These are phyloP conservation scores for Eupeodes latifasciatus DNA, from an alignment of 2,888 invertebrate genomes.

Conservation along the genomic window DNA sequence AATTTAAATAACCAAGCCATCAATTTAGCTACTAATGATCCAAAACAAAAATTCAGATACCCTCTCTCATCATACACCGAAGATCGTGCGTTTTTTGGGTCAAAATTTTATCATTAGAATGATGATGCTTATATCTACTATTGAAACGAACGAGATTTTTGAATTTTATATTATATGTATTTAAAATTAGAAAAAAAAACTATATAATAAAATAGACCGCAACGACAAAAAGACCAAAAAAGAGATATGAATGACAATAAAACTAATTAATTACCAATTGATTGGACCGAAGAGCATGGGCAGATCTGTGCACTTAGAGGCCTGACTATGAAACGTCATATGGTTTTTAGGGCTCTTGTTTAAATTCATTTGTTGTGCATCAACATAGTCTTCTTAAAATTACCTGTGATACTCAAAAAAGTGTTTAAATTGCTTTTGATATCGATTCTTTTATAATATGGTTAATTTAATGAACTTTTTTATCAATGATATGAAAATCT, in stretches of 20 bases:
- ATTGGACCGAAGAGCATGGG: slow-evolving; percentile 7
- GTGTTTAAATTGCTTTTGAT: no score
- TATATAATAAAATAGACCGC: slow-evolving; percentile 10
- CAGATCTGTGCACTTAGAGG: background rate
- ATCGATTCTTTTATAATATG: no score
- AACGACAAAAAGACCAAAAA: slow-evolving; percentile 44
- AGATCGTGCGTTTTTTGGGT: slow-evolving; percentile 49
- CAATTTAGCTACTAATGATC: slow-evolving; percentile 83
- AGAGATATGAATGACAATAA: slow-evolving; percentile 64
- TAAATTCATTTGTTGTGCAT: no score
- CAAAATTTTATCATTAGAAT: slow-evolving; percentile 24
- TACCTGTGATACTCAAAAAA: no score
- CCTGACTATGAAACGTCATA: background rate
- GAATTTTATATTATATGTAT: slow-evolving; percentile 29
- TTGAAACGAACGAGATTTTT: slow-evolving; percentile 34
- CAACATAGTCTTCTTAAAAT: no score
- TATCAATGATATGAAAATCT: no score
- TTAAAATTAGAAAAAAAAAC: background rate
- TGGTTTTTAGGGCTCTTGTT: no score
- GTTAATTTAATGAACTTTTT: no score
- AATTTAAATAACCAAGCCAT: slow-evolving; percentile 84
- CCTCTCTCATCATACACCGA: background rate
- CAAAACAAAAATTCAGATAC: slow-evolving; percentile 76
- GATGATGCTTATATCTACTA: background rate
- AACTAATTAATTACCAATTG: slow-evolving; percentile 71